Evolutionary conservation across 2,888 invertebrate genomes (phyloP), one percentile per base, ranked within the genome.

Genomic region (Spodoptera littoralis): DNA sequence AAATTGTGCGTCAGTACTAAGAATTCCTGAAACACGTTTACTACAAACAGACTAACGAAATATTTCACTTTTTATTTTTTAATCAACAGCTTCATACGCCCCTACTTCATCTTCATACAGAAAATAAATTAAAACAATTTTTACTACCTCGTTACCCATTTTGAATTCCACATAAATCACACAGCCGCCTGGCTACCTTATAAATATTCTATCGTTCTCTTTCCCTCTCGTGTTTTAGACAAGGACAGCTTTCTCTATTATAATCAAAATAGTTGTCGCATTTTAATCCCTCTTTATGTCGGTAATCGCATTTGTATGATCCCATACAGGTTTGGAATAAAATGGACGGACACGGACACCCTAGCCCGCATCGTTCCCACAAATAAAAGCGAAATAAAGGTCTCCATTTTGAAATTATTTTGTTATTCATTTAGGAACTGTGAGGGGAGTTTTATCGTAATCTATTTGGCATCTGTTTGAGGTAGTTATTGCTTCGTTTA

Each of bases 241-340:
- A 66, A 47, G 57, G 61, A 67, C 36, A 4, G 56, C 13, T 1
- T 47, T 43, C 46, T 50, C 30, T 62, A 55, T 63, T 68, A 70
- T 69, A 59, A 65, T 66, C 60, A 56, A 62, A 76, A 65, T 71
- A 74, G 47, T 65, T 68, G 68, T 61, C 60, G 58, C 53, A 11
- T 27, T 61, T 58, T 68, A 74, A 71, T 65, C 65, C 61, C 55
- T 58, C 55, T 66, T 62, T 48, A 76, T 65, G 63, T 57, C 9
- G 13, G 50, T 74, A 65, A 74, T 76, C 71, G 56, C 42, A 65
- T 77, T 65, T 68, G 47, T 59, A 55, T 45, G 49, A 56, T 58
- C 52, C 30, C 30, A 45, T 64, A 57, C 50, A 60, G 51, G 54
- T 56, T 60, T 68, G n/a, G 47, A 57, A 51, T 54, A 44, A 27